Base-by-base conservation (phyloP, 2,888 invertebrate genomes). In the Drosophila rellima region DNA sequence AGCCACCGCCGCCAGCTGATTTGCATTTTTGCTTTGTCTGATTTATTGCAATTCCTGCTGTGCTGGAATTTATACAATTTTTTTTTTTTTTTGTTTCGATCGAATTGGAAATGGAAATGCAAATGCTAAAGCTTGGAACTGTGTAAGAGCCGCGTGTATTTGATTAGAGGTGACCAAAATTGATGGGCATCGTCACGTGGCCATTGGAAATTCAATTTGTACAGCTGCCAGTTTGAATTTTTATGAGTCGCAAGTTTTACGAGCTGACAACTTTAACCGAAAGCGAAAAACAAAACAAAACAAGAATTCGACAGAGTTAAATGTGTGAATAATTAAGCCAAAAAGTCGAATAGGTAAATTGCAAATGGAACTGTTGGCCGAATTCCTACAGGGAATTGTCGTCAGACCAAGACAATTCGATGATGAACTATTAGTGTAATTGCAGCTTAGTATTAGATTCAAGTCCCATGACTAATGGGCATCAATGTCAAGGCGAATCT, bases 41-140 rank as follows among this genome's bases (percentile, higher is more conserved):
- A 83, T 86, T 86, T 83, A 82, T 86, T 80, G 80, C 80, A 80
- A 73, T 82, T 80, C 76, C 59, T 64, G 59, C 70, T 64, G 20
- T 54, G 57, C 56, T 48, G 69, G 66, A 86, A 80, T 82, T 73
- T 66, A 61, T 66, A 74, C 60, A 78, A 70, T 52, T 52, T 69
- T 56, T 37, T 39, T 52, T 52, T 69, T 56, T 37, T 39, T 52
- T 62, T 39, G 47, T 31, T 50, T 42, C 23, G 6, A 60, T 60
- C 45, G 33, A 48, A 74, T 63, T 63, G 60, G 60, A 73, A 73
- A 62, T 61, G 61, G 33, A n/a, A 51, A 37, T 67, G 35, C 17
- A 35, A 44, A 42, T 18, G 29, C 29, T n/a, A 35, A 35, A 4
- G 33, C 33, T 20, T 11, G 42, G 15, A 48, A 51, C 44, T 44